Conservation (phyloP, 2,797 vertebrate species). For the Callimico goeldii region DNA sequence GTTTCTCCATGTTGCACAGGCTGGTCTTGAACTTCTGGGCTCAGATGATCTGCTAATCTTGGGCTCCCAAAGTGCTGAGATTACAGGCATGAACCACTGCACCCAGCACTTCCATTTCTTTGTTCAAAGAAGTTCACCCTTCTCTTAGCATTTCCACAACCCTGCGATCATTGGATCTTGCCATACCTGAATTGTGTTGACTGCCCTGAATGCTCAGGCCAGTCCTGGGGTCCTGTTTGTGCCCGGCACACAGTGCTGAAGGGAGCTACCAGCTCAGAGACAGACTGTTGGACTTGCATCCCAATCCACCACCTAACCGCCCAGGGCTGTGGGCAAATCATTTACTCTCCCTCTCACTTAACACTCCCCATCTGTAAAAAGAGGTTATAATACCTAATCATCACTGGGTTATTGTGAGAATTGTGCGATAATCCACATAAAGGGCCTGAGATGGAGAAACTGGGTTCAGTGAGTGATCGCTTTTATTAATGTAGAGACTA, state of each 20-base stretch:
- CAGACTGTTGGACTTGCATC: neutral
- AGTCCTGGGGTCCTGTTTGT: neutral
- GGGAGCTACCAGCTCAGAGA: fast-evolving
- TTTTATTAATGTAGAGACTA: neutral
- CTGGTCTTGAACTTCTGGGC: neutral
- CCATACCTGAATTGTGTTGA: neutral
- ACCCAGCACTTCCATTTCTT: neutral
- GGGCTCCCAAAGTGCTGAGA: neutral
- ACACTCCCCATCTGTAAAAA: neutral
- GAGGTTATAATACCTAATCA: neutral
- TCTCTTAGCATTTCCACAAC: neutral
- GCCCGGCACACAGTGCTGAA: neutral
- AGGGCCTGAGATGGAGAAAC: neutral
- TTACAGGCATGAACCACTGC: neutral
- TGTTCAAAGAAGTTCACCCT: neutral
- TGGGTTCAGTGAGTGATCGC: fast-evolving
- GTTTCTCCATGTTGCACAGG: neutral
- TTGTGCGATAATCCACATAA: fast-evolving
- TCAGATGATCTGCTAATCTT: neutral
- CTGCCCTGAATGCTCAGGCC: fast-evolving
- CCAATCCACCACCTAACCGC: fast-evolving
- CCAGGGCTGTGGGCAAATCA: fast-evolving
- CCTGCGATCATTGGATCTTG: fast-evolving
- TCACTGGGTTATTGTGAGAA: neutral
- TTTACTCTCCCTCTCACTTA: neutral